Base-by-base conservation (phyloP, 2,888 invertebrate species). In the Frankliniella intonsa region DNA sequence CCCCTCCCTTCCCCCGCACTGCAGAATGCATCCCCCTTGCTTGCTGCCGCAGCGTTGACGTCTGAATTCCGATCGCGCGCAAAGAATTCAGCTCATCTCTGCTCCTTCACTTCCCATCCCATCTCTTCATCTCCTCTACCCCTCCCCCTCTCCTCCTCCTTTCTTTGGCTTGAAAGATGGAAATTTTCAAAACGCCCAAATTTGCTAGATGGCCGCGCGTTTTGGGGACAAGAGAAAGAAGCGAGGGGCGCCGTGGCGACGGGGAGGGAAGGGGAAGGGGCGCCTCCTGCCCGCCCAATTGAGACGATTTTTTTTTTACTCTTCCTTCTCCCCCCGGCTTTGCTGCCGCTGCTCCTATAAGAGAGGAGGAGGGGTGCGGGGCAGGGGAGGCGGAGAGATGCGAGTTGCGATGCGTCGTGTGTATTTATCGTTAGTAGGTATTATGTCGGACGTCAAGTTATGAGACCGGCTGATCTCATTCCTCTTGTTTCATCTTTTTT, bases 361-460 rank as follows among this genome's bases (percentile, higher is more conserved):
- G 14, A 55, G 55, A 8, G 55, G 7, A 55, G 14, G 55, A 17
- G 55, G 17, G 12, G 55, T 1, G 55, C 1, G 55, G 55, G 55
- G 55, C 55, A 14, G 55, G 55, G 17, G 55, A 17, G 55, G 55
- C 9, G 55, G 14, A 17, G 12, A 2, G 55, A 2, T 12, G 55
- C 55, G n/a, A 9, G 69, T n/a, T 69, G 69, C 69, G 22, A 10
- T 55, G 55, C 55, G 62, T 17, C 62, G 62, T 76, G 69, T 22
- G 69, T 76, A 25, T 25, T 76, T 76, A 76, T 76, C 69, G 22
- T 76, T 76, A 76, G 69, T 10, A 12, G 22, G 69, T 25, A 76
- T 76, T 76, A 76, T 76, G 69, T 25, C 69, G 25, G 38, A 38
- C 38, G 38, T 38, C 38, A 38, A 38, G 38, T 38, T 38, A 38